A percentile compares a stretch with the other conserved stretches of the same genome.
phyloP scores from a whole-genome alignment of 1,140 invertebrate species.

The Drosophila parvula region DNA sequence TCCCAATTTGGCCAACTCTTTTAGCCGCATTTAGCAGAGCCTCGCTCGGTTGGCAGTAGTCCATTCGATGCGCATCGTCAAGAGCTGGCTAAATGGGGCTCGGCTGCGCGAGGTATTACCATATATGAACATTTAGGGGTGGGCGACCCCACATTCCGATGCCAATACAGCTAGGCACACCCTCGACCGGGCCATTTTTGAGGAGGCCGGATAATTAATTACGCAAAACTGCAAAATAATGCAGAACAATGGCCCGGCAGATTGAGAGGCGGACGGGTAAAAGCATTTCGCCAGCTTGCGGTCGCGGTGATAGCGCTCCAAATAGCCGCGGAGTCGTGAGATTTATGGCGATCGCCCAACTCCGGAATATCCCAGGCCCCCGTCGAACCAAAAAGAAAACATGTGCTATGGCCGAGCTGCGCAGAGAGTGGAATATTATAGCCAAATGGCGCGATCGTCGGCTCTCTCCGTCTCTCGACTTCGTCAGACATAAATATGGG shows the following conservation, averaged over 20 bases:
- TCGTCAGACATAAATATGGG: conserved; percentile 65
- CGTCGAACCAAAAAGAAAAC: conserved; percentile 61
- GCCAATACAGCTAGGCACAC: conserved; percentile 18
- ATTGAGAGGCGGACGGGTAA: conserved; percentile 29
- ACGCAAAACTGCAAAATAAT: conserved; percentile 67
- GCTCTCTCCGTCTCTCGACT: conserved; percentile 16
- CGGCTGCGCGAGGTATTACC: conserved; percentile 4
- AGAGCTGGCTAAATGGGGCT: conserved; percentile 22
- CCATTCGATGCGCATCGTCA: conserved; percentile 32
- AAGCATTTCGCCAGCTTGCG: conserved; percentile 64
- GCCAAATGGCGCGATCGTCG: conserved; percentile 2
- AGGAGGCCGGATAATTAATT: conserved; percentile 59
- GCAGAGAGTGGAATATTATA: conserved; percentile 11
- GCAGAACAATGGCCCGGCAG: conserved; percentile 61
- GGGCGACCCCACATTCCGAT: conserved; percentile 40
- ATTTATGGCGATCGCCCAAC: conserved; percentile 65
- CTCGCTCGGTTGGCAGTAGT: conserved; percentile 13
- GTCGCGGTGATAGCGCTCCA: conserved; percentile 13
- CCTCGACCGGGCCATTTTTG: conserved; percentile 31
- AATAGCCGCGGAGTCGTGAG: conserved; percentile 34
- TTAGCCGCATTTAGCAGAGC: conserved; percentile 32
- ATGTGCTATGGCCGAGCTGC: conserved; percentile 56
- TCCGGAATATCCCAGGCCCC: conserved; percentile 66
- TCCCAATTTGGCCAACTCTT: conserved; percentile 40
- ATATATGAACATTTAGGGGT: conserved; percentile 31